Conservation (phyloP, 2,113 vertebrate genomes). For the Strigops habroptila region DNA sequence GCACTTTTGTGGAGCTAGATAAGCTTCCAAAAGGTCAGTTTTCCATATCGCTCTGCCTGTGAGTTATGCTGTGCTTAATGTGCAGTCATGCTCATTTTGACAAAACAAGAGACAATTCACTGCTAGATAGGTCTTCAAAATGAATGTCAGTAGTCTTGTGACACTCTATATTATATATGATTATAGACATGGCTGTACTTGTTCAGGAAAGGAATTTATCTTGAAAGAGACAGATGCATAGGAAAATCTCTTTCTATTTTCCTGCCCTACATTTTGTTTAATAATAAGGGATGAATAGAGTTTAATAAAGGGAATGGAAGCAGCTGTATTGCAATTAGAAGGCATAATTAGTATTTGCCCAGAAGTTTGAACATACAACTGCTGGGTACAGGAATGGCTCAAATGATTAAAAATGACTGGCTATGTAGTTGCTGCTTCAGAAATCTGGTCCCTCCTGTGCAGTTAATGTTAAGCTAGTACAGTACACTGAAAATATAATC, state of each 20-base stretch:
- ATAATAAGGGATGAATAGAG: constrained; percentile 12
- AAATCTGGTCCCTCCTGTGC: not conserved
- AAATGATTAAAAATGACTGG: constrained; percentile 20
- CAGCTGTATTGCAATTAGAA: constrained; percentile 43
- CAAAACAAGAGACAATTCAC: constrained; percentile 37
- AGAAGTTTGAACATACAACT: not conserved
- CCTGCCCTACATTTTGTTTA: constrained; percentile 23
- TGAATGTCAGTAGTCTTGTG: not conserved
- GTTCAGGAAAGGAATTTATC: constrained; percentile 11
- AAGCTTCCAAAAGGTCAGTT: not conserved
- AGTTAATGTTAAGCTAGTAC: constrained; percentile 7
- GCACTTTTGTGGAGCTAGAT: not conserved
- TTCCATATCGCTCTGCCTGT: not conserved
- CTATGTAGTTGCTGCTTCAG: not conserved
- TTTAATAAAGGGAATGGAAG: constrained; percentile 40
- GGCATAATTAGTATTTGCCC: constrained; percentile 15
- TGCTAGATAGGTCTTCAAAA: constrained; percentile 11
- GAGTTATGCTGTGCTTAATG: constrained; percentile 21
- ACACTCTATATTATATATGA: not conserved
- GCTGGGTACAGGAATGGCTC: not conserved
- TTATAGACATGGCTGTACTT: not conserved
- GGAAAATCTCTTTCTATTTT: constrained; percentile 15
- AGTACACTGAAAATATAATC: constrained; percentile 33
- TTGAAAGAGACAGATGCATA: constrained; percentile 29
- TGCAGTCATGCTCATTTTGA: not conserved